Base-by-base conservation (phyloP, 2,888 invertebrate species). In the Torymus auratus region DNA sequence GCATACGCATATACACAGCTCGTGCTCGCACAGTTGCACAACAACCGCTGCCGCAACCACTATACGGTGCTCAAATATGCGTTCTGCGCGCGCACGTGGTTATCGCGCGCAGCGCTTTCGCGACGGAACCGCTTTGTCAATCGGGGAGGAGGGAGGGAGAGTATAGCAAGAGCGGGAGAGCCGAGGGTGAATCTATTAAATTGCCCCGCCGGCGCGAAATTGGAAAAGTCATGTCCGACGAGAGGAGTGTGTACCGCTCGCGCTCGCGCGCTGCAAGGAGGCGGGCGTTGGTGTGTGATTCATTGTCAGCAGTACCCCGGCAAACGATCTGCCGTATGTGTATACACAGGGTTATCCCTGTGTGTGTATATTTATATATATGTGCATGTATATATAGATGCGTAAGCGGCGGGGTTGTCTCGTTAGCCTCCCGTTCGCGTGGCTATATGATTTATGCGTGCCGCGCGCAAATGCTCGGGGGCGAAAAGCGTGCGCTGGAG, bases 361-460 rank as follows among this genome's bases (percentile, higher is more conserved):
- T 52, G 17, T 20, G 12, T 13, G 5, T 52, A 3, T 52, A 17
- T 52, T 1, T 10, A 52, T 50, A 52, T 41, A 17, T 13, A 58
- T 15, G 15, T 10, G 10, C 41, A 2, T 7, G 2, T 50, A 12
- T 41, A 4, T 58, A 15, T 41, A 50, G 7, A 15, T 41, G 61
- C 28, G 7, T 71, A 50, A 23, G 41, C 60, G 15, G 11, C 17
- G 14, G 20, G 52, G 23, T 50, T 58, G 74, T 76, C 68, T 76
- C 75, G 75, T 68, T 68, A 76, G 60, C 67, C 75, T 14, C 68
- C 61, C 67, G 50, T 15, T 56, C 72, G 15, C 60, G 23, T 53
- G 69, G 13, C 17, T 53, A 72, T 53, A 72, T 78, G 72, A 78
- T 78, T 72, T 72, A 78, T 72, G 23, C 23, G 11, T 52, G 23